Base-by-base conservation (phyloP, 2,113 vertebrate species). In the Pogonocichla stellata region DNA sequence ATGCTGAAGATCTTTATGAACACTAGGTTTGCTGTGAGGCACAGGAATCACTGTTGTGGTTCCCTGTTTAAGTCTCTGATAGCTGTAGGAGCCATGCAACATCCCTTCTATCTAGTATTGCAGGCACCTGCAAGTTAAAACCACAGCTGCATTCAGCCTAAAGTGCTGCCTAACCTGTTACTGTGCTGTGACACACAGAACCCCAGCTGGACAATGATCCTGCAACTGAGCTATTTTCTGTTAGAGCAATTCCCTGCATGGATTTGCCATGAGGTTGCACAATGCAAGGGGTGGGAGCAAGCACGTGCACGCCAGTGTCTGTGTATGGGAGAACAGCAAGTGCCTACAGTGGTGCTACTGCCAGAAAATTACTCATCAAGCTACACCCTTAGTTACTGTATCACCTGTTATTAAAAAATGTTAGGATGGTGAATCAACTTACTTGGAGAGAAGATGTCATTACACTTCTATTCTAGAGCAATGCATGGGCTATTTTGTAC, bases 301-400 rank as follows among this genome's bases (percentile, higher is more conserved):
- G 80, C 88, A 92, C 26, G 0, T 60, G 73, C 56, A 45, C 67
- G 51, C 69, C 73, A 78, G 17, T 56, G 67, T 80, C 62, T 88
- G 24, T 47, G 33, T 45, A 86, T 4, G 1, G 88, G 50, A 86
- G 88, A 92, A 92, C 26, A 86, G 75, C 80, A 74, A 95, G 38
- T 47, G 78, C 78, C 65, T 53, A 34, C 28, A 22, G 16, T 43
- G 66, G 42, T 92, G n/a, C 69, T 62, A 73, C 51, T 95, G 80
- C 67, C 86, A 95, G 80, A 86, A 90, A 74, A 80, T 90, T 90
- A 84, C 60, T 96, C 86, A 92, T 74, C 69, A 83, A 71, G 51
- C 38, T 95, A 86, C 91, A 84, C 95, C 94, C 94, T 91, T 80
- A 60, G 92, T 91, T 92, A 88, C 64, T 84, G 42, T 91, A 91